phyloP scores from a whole-genome alignment of 2,888 invertebrate species.

The Trilocha varians region DNA sequence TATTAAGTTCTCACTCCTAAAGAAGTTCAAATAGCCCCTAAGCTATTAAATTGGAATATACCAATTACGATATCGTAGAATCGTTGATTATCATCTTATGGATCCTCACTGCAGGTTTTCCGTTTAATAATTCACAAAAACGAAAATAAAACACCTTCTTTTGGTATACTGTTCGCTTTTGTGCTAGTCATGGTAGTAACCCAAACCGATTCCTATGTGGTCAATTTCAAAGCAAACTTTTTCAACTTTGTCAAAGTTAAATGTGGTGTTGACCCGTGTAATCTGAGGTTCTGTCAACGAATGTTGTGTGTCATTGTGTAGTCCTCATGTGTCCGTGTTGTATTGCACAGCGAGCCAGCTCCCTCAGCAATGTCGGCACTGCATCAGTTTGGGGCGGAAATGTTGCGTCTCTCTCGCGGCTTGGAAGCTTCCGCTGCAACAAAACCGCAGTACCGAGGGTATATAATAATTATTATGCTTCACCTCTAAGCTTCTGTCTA shows the following conservation, averaged over 20 bases:
- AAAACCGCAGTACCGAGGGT: conserved; percentile 65
- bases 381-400: conserved; percentile 89
- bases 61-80: too few species aligned
- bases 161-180: too few species aligned
- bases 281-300: background rate
- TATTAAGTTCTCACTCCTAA: too few species aligned
- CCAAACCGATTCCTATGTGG: too few species aligned
- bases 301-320: conserved; percentile 35
- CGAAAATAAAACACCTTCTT: too few species aligned
- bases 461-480: conserved; percentile 39
- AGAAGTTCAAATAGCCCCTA: too few species aligned
- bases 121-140: too few species aligned
- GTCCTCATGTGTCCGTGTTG: conserved; percentile 54
- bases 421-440: conserved; percentile 79
- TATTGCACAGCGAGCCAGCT: conserved; percentile 79
- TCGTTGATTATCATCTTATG: too few species aligned
- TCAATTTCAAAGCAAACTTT: background rate
- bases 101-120: too few species aligned
- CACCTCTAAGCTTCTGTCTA: background rate
- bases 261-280: background rate
- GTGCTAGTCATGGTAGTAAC: too few species aligned
- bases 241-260: background rate
- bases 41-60: too few species aligned
- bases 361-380: conserved; percentile 89
- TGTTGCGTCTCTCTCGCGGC: conserved; percentile 87